Evolutionary conservation across 1,140 invertebrate genomes (phyloP).

Genomic region (Lithobius niger): DNA sequence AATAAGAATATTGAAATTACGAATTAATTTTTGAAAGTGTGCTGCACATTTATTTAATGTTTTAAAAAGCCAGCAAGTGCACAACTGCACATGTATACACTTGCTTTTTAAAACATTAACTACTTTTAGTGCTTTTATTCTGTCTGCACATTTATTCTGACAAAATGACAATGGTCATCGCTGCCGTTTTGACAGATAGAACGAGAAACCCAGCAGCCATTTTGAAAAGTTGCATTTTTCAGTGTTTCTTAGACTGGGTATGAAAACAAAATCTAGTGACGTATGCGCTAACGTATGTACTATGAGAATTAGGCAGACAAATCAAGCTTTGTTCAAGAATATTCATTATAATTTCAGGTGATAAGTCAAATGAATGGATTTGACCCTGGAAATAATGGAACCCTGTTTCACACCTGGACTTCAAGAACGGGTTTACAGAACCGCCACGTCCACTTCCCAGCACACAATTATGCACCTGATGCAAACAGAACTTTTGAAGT

Average conservation of each 20-base stretch:
- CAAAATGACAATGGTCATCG: not conserved
- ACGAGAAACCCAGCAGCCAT: not conserved
- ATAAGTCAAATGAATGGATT: conserved; percentile 76
- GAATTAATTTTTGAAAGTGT: not conserved
- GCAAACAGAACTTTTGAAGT: conserved; percentile 78
- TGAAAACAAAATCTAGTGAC: not conserved
- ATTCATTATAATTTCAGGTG: conserved; percentile 37
- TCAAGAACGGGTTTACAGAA: conserved; percentile 74
- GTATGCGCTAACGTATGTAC: not conserved
- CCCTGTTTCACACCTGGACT: conserved; percentile 63
- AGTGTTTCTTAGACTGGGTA: too few relatives aligned
- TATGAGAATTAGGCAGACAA: not conserved
- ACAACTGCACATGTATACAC: too few relatives aligned
- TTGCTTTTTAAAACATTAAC: too few relatives aligned
- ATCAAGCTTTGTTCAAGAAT: not conserved
- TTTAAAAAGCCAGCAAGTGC: not conserved
- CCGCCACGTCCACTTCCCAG: conserved; percentile 75
- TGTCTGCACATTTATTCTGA: too few relatives aligned
- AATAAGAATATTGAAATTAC: not conserved
- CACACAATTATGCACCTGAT: conserved; percentile 82
- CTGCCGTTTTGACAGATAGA: not conserved
- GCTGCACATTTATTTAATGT: not conserved
- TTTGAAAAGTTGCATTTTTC: not conserved
- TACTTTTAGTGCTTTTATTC: too few relatives aligned
- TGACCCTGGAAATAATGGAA: conserved; percentile 70